phyloP scores from a whole-genome alignment of 2,113 vertebrate genomes.

The Cyprinodon tularosa region DNA sequence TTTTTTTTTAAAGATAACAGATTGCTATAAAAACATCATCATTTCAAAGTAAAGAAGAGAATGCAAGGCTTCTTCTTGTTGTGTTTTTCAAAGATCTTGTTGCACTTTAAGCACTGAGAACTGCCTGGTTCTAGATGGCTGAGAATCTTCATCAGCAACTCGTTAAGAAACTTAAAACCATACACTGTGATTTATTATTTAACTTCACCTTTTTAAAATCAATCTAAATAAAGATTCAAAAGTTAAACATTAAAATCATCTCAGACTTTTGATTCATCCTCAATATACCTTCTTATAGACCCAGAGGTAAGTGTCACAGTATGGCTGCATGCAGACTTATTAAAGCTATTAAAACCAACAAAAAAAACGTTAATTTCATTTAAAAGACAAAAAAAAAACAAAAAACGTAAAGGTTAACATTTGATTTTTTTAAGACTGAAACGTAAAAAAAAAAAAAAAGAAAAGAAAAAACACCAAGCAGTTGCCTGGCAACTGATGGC shows the following conservation, averaged over 20 bases:
- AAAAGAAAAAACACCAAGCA: conserved; percentile 50
- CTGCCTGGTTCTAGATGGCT: not conserved
- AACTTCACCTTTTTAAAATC: not conserved
- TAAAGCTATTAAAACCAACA: not conserved
- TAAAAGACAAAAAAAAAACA: conserved; percentile 15
- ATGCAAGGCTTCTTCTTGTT: not conserved
- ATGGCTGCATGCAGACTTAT: not conserved
- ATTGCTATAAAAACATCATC: not conserved
- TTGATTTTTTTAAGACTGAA: not conserved
- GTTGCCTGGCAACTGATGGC: conserved; percentile 76
- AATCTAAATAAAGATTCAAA: not conserved
- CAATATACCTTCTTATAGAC: not conserved
- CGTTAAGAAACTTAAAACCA: not conserved
- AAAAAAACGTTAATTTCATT: not conserved
- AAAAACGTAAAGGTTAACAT: conserved; percentile 6
- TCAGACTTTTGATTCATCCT: not conserved
- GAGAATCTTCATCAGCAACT: not conserved
- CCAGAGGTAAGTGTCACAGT: not conserved
- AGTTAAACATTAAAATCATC: not conserved
- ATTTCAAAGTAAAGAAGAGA: not conserved
- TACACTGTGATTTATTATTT: not conserved
- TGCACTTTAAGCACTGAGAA: too few species aligned
- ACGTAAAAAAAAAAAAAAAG: conserved; percentile 11
- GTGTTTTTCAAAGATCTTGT: not conserved
- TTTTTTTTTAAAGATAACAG: too few species aligned